These are phyloP conservation scores for Tenthredo scrophulariae DNA, from an alignment of 2,888 invertebrate genomes.

Conservation along the genomic window DNA sequence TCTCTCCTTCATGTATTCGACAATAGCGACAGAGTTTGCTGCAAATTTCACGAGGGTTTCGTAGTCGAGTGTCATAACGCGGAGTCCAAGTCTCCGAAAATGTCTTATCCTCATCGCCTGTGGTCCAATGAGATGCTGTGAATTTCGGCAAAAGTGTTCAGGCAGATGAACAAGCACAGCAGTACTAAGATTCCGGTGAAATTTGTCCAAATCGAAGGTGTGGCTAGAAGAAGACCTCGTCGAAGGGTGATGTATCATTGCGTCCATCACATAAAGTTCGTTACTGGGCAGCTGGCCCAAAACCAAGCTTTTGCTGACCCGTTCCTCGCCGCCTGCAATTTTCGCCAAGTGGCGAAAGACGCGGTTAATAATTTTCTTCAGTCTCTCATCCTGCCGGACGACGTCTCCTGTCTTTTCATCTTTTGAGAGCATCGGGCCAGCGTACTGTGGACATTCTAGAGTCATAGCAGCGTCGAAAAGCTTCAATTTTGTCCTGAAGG, in stretches of 20 bases:
- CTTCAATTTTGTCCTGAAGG: conserved; percentile 80
- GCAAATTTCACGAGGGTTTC: conserved; percentile 79
- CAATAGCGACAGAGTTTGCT: conserved; percentile 79
- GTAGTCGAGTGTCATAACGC: conserved; percentile 82
- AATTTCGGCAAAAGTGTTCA: conserved; percentile 83
- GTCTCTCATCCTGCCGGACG: conserved; percentile 80
- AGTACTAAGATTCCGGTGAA: conserved; percentile 78
- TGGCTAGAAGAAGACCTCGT: conserved; percentile 21
- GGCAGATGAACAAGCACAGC: conserved; percentile 84
- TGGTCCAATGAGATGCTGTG: conserved; percentile 81
- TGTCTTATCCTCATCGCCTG: conserved; percentile 84
- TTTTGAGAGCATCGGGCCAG: conserved; percentile 81
- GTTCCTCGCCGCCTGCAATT: conserved; percentile 79
- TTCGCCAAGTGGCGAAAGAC: conserved; percentile 77
- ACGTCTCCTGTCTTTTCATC: conserved; percentile 79
- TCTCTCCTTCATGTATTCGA: conserved; percentile 79
- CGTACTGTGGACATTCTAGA: conserved; percentile 82
- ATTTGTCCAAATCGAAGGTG: conserved; percentile 78
- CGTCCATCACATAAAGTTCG: conserved; percentile 82
- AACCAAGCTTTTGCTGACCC: conserved; percentile 79
- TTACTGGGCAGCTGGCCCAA: conserved; percentile 81
- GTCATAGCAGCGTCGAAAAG: conserved; percentile 84
- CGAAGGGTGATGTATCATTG: conserved; percentile 79
- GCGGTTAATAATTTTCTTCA: conserved; percentile 79
- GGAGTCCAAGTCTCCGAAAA: conserved; percentile 83